phyloP scores from a whole-genome alignment of 2,888 invertebrate species.

The Hetaerina titia region DNA sequence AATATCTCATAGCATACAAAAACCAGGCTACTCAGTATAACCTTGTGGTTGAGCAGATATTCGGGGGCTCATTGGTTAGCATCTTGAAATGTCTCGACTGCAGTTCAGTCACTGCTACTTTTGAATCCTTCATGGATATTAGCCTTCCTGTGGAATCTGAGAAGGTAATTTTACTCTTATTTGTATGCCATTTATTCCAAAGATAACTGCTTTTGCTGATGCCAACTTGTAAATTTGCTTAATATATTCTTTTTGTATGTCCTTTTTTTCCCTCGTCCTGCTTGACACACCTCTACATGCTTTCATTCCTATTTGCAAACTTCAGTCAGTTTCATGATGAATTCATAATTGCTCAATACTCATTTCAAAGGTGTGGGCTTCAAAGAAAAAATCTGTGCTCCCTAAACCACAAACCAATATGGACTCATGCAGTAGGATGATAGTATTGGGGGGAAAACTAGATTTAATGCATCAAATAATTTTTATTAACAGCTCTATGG shows the following conservation, averaged over 20 bases:
- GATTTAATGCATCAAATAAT: too few species aligned
- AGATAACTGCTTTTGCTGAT: not conserved
- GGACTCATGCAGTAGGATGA: too few species aligned
- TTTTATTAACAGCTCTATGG: too few species aligned
- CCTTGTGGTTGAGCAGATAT: constrained; percentile 92
- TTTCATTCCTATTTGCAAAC: too few species aligned
- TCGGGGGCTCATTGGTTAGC: constrained; percentile 95
- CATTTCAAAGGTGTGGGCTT: too few species aligned
- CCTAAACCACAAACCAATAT: too few species aligned
- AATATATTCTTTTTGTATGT: not conserved
- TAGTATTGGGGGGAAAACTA: too few species aligned
- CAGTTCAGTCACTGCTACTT: constrained; percentile 89
- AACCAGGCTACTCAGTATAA: constrained; percentile 88
- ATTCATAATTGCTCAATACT: too few species aligned
- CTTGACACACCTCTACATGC: too few species aligned
- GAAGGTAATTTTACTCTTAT: constrained; percentile 71
- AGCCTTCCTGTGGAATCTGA: constrained; percentile 88
- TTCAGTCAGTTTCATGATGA: too few species aligned
- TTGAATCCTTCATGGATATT: constrained; percentile 96
- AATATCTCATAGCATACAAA: constrained; percentile 85
- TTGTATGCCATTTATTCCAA: not conserved
- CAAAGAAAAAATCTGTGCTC: too few species aligned
- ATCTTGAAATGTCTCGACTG: constrained; percentile 94
- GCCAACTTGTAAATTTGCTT: not conserved
- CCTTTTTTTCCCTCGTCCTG: too few species aligned